phyloP scores from a whole-genome alignment of 1,140 invertebrate genomes.

The Samia ricini region DNA sequence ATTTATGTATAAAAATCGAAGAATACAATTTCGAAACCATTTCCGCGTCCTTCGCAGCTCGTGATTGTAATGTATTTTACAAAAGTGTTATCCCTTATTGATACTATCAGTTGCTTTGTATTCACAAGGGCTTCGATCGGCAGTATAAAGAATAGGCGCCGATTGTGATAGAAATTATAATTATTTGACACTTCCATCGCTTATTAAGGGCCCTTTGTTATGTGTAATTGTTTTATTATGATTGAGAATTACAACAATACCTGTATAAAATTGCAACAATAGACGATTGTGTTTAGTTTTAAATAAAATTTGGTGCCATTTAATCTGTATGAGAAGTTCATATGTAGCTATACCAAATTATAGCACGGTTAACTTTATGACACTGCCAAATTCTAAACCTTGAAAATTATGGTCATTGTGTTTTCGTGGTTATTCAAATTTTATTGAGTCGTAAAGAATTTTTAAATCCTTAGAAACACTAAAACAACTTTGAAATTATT shows the following conservation, averaged over 20 bases:
- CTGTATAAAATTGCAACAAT: background rate
- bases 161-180: slow-evolving; percentile 63
- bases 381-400: too few species aligned
- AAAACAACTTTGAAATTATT: too few species aligned
- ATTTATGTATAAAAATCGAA: slow-evolving; percentile 8
- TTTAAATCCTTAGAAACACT: too few species aligned
- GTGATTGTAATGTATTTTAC: slow-evolving; percentile 12
- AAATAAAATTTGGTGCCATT: background rate
- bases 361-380: too few species aligned
- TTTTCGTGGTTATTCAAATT: background rate
- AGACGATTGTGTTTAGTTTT: background rate
- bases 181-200: slow-evolving; percentile 42
- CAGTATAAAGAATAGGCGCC: slow-evolving; percentile 51
- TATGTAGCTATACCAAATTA: too few species aligned
- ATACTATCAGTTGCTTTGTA: slow-evolving; percentile 55
- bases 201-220: slow-evolving; percentile 36
- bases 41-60: slow-evolving; percentile 1
- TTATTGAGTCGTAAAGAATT: background rate
- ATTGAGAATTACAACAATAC: background rate
- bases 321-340: background rate
- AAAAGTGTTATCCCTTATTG: slow-evolving; percentile 40
- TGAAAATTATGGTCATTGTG: too few species aligned
- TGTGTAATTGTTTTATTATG: background rate
- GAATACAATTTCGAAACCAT: background rate
- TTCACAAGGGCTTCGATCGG: slow-evolving; percentile 48